These are phyloP conservation scores for Coleophora deauratella DNA, from an alignment of 2,888 invertebrate genomes.

Conservation along the genomic window DNA sequence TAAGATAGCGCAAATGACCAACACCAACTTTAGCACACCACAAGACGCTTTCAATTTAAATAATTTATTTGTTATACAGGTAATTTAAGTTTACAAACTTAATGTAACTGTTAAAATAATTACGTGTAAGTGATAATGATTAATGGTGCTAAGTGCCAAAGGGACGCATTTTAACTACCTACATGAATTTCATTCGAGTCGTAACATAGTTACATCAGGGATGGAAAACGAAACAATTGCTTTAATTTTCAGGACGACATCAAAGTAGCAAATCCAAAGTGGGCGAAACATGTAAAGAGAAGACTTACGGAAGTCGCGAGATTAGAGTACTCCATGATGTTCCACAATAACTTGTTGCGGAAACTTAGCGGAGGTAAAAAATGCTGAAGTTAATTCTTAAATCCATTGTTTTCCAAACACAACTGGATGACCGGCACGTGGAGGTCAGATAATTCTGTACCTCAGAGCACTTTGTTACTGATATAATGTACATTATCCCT, in stretches of 20 bases:
- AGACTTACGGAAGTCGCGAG: constrained; percentile 65
- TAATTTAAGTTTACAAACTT: constrained; percentile 14
- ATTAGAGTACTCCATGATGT: constrained; percentile 71
- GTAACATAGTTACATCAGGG: too few relatives aligned
- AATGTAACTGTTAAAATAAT: too few relatives aligned
- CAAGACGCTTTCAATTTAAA: constrained; percentile 60
- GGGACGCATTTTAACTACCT: too few relatives aligned
- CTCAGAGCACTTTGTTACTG: too few relatives aligned
- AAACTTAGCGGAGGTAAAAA: constrained; percentile 71
- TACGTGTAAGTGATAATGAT: too few relatives aligned
- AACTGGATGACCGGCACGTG: too few relatives aligned
- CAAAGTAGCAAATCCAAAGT: constrained; percentile 69
- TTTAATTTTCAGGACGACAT: constrained; percentile 53
- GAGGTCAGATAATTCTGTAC: too few relatives aligned
- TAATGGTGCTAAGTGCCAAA: too few relatives aligned
- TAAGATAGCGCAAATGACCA: constrained; percentile 61
- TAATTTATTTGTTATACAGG: constrained; percentile 66
- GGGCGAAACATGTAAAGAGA: constrained; percentile 70
- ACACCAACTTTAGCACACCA: constrained; percentile 62
- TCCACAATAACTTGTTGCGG: constrained; percentile 57
- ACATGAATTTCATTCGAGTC: too few relatives aligned
- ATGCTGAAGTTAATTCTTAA: not conserved
- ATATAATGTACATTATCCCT: too few relatives aligned
- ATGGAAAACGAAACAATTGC: too few relatives aligned
- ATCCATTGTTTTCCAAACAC: too few relatives aligned